Base-by-base conservation (phyloP, 1,140 invertebrate species). In the Cecropterus lyciades region DNA sequence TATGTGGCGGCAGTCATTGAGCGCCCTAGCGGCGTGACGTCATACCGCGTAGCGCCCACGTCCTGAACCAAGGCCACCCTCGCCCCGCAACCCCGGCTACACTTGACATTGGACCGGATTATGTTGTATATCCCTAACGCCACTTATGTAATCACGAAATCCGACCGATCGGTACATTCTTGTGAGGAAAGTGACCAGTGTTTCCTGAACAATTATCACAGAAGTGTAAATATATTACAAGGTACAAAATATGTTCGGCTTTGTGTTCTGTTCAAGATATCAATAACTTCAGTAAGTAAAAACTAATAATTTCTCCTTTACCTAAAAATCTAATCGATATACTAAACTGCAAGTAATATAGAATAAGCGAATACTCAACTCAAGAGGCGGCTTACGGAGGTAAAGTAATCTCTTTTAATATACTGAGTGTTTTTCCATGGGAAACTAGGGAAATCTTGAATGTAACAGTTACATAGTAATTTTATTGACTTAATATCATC, bases 21-120 rank as follows among this genome's bases (percentile, higher is more conserved):
- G 27, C 24, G 43, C 45, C 27, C 20, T 14, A 33, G 43, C 24
- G 55, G 2, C 1, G 48, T 75, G 70, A 75, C 73, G 67, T 72
- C 65, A 75, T 30, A 11, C 24, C 53, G 65, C 70, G 65, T 65
- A 60, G 65, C 67, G 65, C 68, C 67, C 67, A 72, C 68, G 73
- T 76, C 73, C 75, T 79, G 42, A 68, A 55, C 66, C 74, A 77
- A 82, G 81, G 81, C 70, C 83, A 78, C 78, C 79, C 62, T 73
- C 59, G 72, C 71, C 72, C 74, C 75, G 62, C 24, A 59, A 75
- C 73, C 75, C 75, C 65, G 20, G 55, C 27, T 71, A 78, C 51
- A 78, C 79, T 84, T 81, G 78, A 79, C 78, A 81, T 85, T 84
- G 70, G 49, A 57, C 30, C 42, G 57, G 57, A 59, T 59, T 49